phyloP scores from a whole-genome alignment of 2,113 vertebrate genomes.

The Pteruthius melanotis region DNA sequence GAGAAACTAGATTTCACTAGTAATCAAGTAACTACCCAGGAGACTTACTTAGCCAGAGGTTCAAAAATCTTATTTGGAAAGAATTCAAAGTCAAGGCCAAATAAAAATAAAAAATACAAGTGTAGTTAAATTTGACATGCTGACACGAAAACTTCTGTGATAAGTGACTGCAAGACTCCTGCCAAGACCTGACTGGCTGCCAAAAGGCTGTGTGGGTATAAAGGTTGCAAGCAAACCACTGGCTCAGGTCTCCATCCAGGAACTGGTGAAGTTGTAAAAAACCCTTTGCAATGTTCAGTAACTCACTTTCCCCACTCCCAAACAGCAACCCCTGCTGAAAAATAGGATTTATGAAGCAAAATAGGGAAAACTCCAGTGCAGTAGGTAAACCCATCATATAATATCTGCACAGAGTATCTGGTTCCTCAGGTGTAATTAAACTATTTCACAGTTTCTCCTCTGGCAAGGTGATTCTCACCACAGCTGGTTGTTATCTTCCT shows the following conservation, averaged over 20 bases:
- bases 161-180: not conserved
- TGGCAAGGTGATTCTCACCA: not conserved
- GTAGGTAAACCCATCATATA: not conserved
- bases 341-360: not conserved
- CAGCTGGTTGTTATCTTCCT: not conserved
- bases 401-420: not conserved
- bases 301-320: not conserved
- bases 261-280: not conserved
- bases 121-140: not conserved
- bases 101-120: not conserved
- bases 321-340: not conserved
- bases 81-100: conserved; percentile 10
- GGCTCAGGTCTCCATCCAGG: not conserved
- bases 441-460: not conserved
- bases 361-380: not conserved
- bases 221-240: not conserved
- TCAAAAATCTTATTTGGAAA: not conserved
- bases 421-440: not conserved
- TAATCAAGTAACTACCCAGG: not conserved
- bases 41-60: not conserved
- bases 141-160: not conserved
- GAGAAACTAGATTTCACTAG: not conserved
- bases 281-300: not conserved
- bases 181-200: not conserved
- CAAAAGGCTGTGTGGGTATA: not conserved